Percentiles rank a stretch among this genome's conserved stretches.
Evolutionary conservation across 2,113 vertebrate species (phyloP).

Genomic region (Cromileptes altivelis): DNA sequence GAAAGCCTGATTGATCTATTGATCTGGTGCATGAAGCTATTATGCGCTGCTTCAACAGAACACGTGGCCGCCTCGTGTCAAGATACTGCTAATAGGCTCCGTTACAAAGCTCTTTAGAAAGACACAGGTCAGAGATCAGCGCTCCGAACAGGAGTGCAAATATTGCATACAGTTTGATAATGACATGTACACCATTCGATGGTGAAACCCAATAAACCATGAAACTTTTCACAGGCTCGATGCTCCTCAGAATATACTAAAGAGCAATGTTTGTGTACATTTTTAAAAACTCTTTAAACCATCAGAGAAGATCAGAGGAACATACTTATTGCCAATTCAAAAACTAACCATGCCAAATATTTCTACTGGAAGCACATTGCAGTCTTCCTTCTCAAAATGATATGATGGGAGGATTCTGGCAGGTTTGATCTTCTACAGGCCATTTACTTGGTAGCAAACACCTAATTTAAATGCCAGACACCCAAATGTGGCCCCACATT

Average conservation of each 20-base stretch:
- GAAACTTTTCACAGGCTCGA: background rate
- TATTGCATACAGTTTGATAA: background rate
- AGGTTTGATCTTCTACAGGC: conserved; percentile 20
- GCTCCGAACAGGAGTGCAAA: background rate
- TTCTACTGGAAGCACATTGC: conserved; percentile 1
- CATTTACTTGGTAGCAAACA: conserved; percentile 47
- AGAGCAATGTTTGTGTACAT: background rate
- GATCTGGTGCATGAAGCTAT: conserved; percentile 45
- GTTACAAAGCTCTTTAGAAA: conserved; percentile 1
- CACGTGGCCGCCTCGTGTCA: background rate
- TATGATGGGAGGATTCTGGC: conserved; percentile 5
- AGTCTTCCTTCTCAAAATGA: conserved; percentile 29
- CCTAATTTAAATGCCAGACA: conserved; percentile 32
- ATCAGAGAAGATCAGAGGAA: conserved; percentile 3
- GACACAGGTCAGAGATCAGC: conserved; percentile 30
- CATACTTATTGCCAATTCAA: conserved; percentile 7
- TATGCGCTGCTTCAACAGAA: conserved; percentile 22
- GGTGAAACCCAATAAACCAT: background rate
- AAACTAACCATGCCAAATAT: conserved; percentile 6
- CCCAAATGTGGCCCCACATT: conserved; percentile 5
- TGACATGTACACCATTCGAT: background rate
- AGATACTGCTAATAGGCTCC: conserved; percentile 16
- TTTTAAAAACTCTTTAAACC: conserved; percentile 17
- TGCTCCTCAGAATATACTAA: background rate
- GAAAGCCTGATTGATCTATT: conserved; percentile 54